These are phyloP conservation scores for Oncorhynchus kisutch DNA, from an alignment of 2,113 vertebrate genomes.

Conservation along the genomic window DNA sequence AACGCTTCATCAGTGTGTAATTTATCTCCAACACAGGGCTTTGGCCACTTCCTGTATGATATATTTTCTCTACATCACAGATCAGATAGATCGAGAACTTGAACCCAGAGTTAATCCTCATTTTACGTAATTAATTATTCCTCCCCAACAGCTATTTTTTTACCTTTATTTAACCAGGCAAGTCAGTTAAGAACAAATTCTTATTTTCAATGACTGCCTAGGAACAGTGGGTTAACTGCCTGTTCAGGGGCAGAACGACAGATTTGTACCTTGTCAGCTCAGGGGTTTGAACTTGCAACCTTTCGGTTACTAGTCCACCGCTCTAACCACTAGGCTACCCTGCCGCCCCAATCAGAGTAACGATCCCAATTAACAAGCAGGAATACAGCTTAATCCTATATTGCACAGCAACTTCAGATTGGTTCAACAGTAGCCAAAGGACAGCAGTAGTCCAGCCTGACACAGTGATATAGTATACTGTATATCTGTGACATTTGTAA, in stretches of 20 bases:
- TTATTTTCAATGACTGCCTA: too few species aligned
- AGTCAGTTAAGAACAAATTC: too few species aligned
- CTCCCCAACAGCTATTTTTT: not conserved
- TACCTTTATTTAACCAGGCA: too few species aligned
- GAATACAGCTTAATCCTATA: not conserved
- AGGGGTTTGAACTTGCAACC: too few species aligned
- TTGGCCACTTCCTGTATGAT: not conserved
- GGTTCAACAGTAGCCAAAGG: not conserved
- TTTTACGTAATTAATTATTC: not conserved
- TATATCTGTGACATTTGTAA: not conserved
- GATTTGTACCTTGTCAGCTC: too few species aligned
- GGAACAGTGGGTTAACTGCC: too few species aligned
- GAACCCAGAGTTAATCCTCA: not conserved
- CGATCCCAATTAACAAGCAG: not conserved
- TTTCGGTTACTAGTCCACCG: too few species aligned
- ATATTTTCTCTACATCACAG: not conserved
- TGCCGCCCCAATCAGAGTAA: not conserved
- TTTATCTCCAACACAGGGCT: not conserved
- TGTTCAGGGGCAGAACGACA: too few species aligned
- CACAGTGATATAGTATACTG: not conserved
- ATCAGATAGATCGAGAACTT: not conserved
- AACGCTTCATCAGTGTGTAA: too few species aligned
- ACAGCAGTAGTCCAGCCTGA: not conserved
- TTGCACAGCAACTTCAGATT: too few species aligned
- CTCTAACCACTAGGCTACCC: too few species aligned